Evolutionary conservation across 1,140 invertebrate species (phyloP).

Genomic region (Steinernema feltiae): DNA sequence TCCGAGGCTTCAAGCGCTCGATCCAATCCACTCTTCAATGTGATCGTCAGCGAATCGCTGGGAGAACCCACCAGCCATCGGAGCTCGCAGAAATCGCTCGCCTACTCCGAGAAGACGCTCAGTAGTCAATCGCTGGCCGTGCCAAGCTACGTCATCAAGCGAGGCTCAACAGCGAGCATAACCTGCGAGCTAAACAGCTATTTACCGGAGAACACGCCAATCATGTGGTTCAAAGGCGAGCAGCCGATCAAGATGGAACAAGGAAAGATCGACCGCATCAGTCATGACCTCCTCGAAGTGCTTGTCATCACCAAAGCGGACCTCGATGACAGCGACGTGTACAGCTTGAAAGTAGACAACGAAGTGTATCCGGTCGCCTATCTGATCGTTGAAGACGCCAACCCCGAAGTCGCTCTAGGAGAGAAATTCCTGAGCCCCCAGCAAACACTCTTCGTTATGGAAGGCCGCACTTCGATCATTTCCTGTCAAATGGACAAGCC

Average conservation of each 20-base stretch:
- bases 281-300: constrained; percentile 52
- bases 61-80: constrained; percentile 26
- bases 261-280: constrained; percentile 46
- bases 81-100: constrained; percentile 35
- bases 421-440: constrained; percentile 38
- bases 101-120: constrained; percentile 26
- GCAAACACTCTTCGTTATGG: constrained; percentile 55
- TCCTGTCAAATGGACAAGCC: constrained; percentile 34
- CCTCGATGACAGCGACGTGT: constrained; percentile 44
- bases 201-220: constrained; percentile 30
- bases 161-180: constrained; percentile 52
- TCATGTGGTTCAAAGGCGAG: constrained; percentile 45
- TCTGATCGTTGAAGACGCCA: constrained; percentile 51
- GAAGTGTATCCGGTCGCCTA: constrained; percentile 55
- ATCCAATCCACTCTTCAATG: constrained; percentile 36
- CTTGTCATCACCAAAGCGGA: constrained; percentile 49
- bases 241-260: constrained; percentile 20
- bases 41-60: constrained; percentile 45
- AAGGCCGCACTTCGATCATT: constrained; percentile 50
- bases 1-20: neutral
- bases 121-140: constrained; percentile 35
- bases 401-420: constrained; percentile 18
- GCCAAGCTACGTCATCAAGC: constrained; percentile 53
- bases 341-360: constrained; percentile 47
- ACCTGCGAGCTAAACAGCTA: constrained; percentile 54